Base-by-base conservation (phyloP, 2,797 vertebrate species). In the Malurus splendens region DNA sequence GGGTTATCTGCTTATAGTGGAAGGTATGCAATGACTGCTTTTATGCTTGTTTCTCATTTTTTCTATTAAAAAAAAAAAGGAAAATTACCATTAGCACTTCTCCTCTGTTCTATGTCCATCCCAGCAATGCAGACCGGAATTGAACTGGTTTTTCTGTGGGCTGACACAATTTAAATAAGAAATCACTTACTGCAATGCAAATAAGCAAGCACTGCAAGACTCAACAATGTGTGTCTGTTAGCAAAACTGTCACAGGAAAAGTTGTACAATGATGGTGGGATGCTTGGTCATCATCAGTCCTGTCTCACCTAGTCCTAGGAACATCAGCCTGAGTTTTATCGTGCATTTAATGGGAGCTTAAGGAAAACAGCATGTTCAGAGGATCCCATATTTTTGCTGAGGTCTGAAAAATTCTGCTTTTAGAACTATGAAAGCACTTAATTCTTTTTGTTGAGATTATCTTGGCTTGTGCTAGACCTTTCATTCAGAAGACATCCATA, bases 111-210 rank as follows among this genome's bases (percentile, higher is more conserved):
- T 66, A 0, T 70, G 80, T 94, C 92, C 80, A 79, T 75, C 77
- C 22, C 87, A 68, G 56, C 82, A 70, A 14, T 18, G 33, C 79
- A 81, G 66, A 62, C 87, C 87, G 90, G 79, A 89, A 92, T 74
- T 45, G 66, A 94, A 92, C 84, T 92, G 90, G 62, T 91, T 91
- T 91, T 95, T 89, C 90, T 83, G 82, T 89, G 91, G 82, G 85
- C 79, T 92, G 73, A 48, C 50, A 38, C 0, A 0, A 90, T 89
- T 95, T 94, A 70, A 79, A 73, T 89, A 50, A 90, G 89, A 65
- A 89, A 77, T 95, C 78, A 51, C 50, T 85, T 65, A 48, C 10
- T 91, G 59, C 45, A 51, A 7, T 23, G 36, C 62, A 89, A 82
- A 91, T 56, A 60, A 87, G 67, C 52, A 73, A 41, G 56, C 62